A percentile compares a stretch with the other conserved stretches of the same genome.
phyloP scores from a whole-genome alignment of 2,113 vertebrate species.

The Muntiacus muntjak region DNA sequence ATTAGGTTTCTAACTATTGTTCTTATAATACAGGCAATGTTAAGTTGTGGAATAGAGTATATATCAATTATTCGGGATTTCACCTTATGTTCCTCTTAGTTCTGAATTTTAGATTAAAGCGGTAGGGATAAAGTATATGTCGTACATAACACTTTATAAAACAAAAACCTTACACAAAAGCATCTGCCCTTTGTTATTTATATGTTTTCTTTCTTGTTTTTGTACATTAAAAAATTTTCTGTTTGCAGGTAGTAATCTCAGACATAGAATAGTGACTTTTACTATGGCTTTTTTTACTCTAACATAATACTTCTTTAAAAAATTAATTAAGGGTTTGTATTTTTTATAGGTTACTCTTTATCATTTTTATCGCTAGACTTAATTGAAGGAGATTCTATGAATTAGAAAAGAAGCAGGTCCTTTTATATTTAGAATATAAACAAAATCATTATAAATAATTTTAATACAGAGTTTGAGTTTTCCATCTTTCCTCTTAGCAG shows the following conservation, averaged over 20 bases:
- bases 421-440: conserved; percentile 69
- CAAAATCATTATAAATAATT: conserved; percentile 70
- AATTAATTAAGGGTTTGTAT: conserved; percentile 74
- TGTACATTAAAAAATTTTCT: background rate
- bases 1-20: conserved; percentile 25
- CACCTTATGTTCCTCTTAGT: background rate
- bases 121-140: background rate
- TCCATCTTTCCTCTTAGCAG: background rate
- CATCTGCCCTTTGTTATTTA: background rate
- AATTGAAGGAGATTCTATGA: conserved; percentile 72
- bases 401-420: conserved; percentile 68
- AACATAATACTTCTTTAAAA: conserved; percentile 78
- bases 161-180: background rate
- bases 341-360: conserved; percentile 72
- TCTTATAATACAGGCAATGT: background rate
- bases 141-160: background rate
- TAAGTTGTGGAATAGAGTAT: background rate
- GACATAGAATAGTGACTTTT: background rate
- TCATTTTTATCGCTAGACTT: conserved; percentile 76
- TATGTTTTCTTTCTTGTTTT: background rate
- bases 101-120: background rate
- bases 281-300: conserved; percentile 40
- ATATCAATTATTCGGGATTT: background rate
- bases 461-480: conserved; percentile 50
- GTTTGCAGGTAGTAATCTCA: background rate